These are phyloP conservation scores for Cotesia glomerata DNA, from an alignment of 1,140 invertebrate genomes.

Conservation along the genomic window DNA sequence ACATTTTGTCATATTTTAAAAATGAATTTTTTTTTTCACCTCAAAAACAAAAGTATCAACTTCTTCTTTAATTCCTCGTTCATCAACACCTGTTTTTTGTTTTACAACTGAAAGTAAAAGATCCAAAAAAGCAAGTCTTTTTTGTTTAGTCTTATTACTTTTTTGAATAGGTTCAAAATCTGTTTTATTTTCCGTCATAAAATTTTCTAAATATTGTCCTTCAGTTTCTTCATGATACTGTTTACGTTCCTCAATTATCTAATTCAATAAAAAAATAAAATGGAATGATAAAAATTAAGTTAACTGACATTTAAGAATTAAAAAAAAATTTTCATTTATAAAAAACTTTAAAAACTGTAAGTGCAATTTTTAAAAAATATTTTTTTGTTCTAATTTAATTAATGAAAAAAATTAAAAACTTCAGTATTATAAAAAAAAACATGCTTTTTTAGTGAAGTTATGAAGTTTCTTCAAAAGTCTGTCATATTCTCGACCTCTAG, in stretches of 20 bases:
- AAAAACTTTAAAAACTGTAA: too few species aligned
- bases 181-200: background rate
- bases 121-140: constrained; percentile 76
- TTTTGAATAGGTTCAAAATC: background rate
- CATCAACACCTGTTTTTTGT: constrained; percentile 60
- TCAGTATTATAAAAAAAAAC: background rate
- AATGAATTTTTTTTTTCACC: constrained; percentile 48
- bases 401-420: background rate
- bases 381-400: too few species aligned
- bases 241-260: constrained; percentile 41
- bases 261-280: background rate
- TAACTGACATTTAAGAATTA: too few species aligned
- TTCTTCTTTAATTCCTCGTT: constrained; percentile 77
- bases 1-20: too few species aligned
- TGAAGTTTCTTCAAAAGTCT: constrained; percentile 32
- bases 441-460: constrained; percentile 28
- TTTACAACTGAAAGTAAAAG: constrained; percentile 70
- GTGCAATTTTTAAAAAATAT: too few species aligned
- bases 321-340: too few species aligned
- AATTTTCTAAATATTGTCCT: constrained; percentile 23
- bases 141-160: constrained; percentile 13
- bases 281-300: too few species aligned
- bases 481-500: constrained; percentile 33
- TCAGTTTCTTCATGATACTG: constrained; percentile 38
- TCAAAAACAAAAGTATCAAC: constrained; percentile 85